Conservation (phyloP, 2,113 vertebrate genomes). For the Mustelus asterias region DNA sequence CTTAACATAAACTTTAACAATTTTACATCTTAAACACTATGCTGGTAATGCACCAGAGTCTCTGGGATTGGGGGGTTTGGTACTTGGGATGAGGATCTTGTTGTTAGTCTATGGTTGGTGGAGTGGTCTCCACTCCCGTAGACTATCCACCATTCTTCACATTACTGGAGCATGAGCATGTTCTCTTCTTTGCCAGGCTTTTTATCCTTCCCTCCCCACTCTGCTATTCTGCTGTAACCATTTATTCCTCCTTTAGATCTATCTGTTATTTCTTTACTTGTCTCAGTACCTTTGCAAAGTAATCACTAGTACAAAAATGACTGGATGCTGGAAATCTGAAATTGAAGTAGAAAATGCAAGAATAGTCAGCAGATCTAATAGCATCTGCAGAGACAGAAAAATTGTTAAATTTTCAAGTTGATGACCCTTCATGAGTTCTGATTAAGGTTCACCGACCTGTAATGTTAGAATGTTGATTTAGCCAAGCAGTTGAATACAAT, state of each 20-base stretch:
- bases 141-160: neutral
- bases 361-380: neutral
- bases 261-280: neutral
- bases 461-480: neutral
- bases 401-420: neutral
- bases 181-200: neutral
- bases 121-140: neutral
- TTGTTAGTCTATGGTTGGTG: neutral
- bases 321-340: neutral
- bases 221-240: neutral
- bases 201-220: neutral
- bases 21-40: neutral
- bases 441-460: neutral
- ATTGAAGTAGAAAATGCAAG: neutral
- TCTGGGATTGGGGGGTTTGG: neutral
- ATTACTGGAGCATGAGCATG: too few species aligned
- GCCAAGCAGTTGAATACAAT: neutral
- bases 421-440: neutral
- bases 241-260: neutral
- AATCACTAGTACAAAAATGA: neutral
- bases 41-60: neutral
- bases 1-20: neutral
- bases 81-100: neutral
- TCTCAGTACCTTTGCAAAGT: neutral
- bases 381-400: neutral